phyloP scores from a whole-genome alignment of 2,888 invertebrate species.

The Patella caerulea region DNA sequence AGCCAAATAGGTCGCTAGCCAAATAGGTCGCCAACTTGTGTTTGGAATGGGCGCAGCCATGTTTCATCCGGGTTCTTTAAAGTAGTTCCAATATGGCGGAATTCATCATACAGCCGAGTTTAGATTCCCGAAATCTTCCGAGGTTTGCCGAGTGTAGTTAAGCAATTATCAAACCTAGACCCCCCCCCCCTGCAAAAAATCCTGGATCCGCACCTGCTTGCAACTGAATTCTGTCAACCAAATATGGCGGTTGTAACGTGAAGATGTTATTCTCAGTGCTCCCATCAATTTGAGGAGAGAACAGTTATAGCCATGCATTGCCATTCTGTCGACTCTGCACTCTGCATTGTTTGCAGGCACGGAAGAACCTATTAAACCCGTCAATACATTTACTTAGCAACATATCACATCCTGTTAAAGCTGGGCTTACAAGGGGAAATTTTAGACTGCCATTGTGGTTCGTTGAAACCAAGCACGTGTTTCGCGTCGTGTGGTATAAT shows the following conservation, averaged over 20 bases:
- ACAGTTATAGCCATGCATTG: conserved; percentile 17
- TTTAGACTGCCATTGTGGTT: conserved; percentile 45
- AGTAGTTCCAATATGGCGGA: too few species aligned
- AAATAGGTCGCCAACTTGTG: too few species aligned
- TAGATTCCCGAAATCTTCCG: too few species aligned
- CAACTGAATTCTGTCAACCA: conserved; percentile 39
- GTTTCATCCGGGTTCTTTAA: too few species aligned
- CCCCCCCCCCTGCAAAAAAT: too few species aligned
- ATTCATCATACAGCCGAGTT: too few species aligned
- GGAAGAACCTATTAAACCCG: conserved; percentile 15
- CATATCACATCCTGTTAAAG: conserved; percentile 9
- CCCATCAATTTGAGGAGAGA: background rate
- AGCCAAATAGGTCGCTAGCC: too few species aligned
- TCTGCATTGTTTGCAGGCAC: conserved; percentile 8
- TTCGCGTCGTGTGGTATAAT: conserved; percentile 28
- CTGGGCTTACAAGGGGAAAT: conserved; percentile 35
- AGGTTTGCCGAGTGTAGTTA: too few species aligned
- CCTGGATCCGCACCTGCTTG: too few species aligned
- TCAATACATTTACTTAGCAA: background rate
- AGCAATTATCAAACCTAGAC: too few species aligned
- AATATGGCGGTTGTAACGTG: conserved; percentile 27
- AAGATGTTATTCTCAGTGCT: conserved; percentile 14
- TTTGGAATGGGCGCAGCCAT: too few species aligned
- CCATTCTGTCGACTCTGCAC: conserved; percentile 14
- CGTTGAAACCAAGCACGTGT: conserved; percentile 47